phyloP scores from a whole-genome alignment of 2,113 vertebrate species.

The Brachyhypopomus occidentalis region DNA sequence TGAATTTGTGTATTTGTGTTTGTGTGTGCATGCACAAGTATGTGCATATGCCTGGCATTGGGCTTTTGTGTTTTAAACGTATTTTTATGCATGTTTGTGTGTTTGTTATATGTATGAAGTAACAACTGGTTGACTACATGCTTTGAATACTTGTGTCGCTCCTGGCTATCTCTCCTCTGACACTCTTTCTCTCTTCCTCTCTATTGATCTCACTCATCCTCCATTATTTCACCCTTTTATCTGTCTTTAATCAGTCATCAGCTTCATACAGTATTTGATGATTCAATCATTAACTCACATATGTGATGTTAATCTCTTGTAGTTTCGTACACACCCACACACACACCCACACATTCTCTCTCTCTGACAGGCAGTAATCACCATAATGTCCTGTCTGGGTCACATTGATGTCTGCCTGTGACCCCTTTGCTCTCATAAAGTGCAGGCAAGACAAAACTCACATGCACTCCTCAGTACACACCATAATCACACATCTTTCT shows the following conservation, averaged over 20 bases:
- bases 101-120: neutral
- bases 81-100: neutral
- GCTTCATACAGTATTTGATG: slow-evolving; percentile 18
- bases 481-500: neutral
- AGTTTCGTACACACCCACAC: neutral
- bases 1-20: neutral
- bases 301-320: slow-evolving; percentile 2
- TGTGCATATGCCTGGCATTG: too few relatives aligned
- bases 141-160: neutral
- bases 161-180: neutral
- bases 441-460: neutral
- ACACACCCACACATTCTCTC: neutral
- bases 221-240: neutral
- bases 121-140: neutral
- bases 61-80: neutral
- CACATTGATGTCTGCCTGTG: neutral
- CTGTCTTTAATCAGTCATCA: slow-evolving; percentile 30
- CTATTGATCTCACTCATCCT: neutral
- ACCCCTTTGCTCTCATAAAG: neutral
- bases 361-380: neutral
- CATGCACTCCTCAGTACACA: neutral
- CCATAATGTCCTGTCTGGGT: neutral
- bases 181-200: neutral
- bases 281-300: slow-evolving; percentile 3
- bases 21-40: neutral